Evolutionary conservation across 2,113 vertebrate species (phyloP).

Genomic region (Hepsetus odoe): DNA sequence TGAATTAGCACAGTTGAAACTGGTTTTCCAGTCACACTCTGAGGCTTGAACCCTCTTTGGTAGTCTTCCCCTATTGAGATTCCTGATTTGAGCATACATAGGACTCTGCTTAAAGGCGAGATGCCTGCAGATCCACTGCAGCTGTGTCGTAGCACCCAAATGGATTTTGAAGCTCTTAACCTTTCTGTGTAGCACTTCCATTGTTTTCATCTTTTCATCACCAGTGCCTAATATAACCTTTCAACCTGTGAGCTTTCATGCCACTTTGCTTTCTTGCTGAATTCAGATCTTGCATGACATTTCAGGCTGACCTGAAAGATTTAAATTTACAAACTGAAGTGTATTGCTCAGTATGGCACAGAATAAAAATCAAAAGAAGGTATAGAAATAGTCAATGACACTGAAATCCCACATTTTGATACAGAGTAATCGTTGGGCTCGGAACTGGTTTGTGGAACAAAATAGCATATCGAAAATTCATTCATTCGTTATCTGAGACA

Average conservation of each 20-base stretch:
- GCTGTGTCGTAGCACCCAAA: conserved; percentile 2
- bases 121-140: background rate
- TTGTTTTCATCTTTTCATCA: background rate
- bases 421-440: background rate
- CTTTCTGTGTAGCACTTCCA: background rate
- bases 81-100: conserved; percentile 1
- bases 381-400: background rate
- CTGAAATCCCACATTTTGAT: background rate
- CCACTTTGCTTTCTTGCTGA: background rate
- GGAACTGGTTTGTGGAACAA: background rate
- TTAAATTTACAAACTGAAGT: background rate
- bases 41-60: background rate
- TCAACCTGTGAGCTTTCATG: background rate
- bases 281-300: background rate
- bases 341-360: background rate
- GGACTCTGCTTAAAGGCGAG: background rate
- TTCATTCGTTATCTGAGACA: too few relatives aligned
- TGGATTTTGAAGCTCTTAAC: conserved; percentile 10
- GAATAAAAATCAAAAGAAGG: background rate
- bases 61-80: background rate
- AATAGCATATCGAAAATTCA: too few relatives aligned
- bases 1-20: background rate
- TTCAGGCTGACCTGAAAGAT: background rate
- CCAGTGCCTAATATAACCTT: background rate
- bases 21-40: background rate